These are phyloP conservation scores for Marmota monax DNA, from an alignment of 2,113 vertebrate species.

Conservation along the genomic window DNA sequence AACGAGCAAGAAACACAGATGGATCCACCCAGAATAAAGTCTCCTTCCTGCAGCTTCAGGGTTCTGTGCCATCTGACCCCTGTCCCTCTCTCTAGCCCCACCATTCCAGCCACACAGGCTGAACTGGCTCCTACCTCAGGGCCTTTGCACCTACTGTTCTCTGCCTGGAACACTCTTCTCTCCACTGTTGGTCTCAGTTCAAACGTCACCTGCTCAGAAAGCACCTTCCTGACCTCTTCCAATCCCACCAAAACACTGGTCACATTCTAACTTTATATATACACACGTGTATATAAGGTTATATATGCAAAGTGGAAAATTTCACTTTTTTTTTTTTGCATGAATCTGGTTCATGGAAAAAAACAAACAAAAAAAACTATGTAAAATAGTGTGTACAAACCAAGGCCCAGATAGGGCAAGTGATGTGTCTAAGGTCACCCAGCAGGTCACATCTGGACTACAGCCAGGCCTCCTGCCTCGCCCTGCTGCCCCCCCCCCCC, in stretches of 20 bases:
- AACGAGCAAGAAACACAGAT: background rate
- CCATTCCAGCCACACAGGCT: background rate
- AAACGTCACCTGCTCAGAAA: background rate
- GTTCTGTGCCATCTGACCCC: background rate
- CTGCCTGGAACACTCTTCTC: background rate
- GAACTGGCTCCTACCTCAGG: background rate
- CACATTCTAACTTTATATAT: background rate
- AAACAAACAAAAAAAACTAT: background rate
- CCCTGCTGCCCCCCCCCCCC: background rate
- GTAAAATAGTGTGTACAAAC: background rate
- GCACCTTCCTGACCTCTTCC: background rate
- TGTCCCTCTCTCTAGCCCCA: background rate
- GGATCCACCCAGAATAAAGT: background rate
- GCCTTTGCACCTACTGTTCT: background rate
- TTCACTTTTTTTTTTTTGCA: too few species aligned
- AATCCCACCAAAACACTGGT: background rate
- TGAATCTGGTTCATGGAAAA: background rate
- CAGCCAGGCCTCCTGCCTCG: background rate
- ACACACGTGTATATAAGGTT: background rate
- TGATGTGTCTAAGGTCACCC: background rate
- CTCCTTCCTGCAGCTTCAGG: background rate
- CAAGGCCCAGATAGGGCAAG: background rate
- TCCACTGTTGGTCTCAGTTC: background rate
- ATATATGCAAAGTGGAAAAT: background rate
- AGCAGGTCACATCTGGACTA: background rate